phyloP scores from a whole-genome alignment of 2,797 vertebrate species.

The Bovichtus variegatus region DNA sequence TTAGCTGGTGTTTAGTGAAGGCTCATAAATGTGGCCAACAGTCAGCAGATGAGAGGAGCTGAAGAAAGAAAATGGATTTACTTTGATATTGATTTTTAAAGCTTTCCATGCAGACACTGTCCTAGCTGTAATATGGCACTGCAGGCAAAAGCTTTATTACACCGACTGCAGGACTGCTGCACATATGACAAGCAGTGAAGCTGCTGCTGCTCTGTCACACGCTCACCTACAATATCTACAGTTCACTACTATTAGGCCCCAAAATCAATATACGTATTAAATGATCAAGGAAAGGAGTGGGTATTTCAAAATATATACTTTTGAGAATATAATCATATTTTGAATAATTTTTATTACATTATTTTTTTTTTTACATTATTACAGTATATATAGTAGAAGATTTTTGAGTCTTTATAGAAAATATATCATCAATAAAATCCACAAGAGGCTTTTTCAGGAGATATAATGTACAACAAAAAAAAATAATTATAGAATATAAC shows the following conservation, averaged over 20 bases:
- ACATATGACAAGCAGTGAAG: not conserved
- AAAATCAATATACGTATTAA: not conserved
- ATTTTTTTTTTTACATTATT: too few species aligned
- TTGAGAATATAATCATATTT: not conserved
- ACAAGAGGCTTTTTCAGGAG: too few species aligned
- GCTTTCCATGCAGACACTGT: not conserved
- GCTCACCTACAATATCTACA: too few species aligned
- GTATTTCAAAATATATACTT: not conserved
- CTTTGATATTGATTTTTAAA: constrained; percentile 39
- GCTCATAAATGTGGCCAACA: constrained; percentile 1
- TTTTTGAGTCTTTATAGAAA: not conserved
- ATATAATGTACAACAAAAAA: not conserved
- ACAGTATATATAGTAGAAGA: too few species aligned
- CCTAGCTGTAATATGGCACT: constrained; percentile 18
- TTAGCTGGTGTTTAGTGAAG: constrained; percentile 44
- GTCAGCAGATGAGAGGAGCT: not conserved
- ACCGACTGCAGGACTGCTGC: not conserved
- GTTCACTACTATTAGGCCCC: not conserved
- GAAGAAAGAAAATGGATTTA: constrained; percentile 7
- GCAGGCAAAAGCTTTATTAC: constrained; percentile 27
- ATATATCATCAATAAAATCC: not conserved
- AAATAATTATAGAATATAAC: not conserved
- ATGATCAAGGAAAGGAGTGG: not conserved
- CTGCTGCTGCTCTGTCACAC: not conserved
- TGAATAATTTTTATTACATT: too few species aligned